Conservation (phyloP, 1,140 invertebrate genomes). For the Arion vulgaris region DNA sequence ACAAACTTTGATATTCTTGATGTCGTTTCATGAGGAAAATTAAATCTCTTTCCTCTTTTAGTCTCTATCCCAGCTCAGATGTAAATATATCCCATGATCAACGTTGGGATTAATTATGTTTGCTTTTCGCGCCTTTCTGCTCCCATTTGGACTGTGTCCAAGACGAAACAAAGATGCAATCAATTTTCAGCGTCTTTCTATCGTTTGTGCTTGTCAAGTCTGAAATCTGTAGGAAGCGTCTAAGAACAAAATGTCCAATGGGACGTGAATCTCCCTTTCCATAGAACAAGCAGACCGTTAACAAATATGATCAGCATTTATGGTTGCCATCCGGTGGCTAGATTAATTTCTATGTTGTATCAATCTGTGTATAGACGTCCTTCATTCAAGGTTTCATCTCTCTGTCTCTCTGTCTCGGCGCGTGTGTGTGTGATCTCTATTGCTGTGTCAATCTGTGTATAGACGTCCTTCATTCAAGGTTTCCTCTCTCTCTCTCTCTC, state of each 20-base stretch:
- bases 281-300: not conserved
- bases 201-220: constrained; percentile 36
- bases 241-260: constrained; percentile 30
- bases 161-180: constrained; percentile 46
- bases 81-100: constrained; percentile 46
- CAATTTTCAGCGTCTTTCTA: constrained; percentile 46
- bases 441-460: too few relatives aligned
- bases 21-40: constrained; percentile 50
- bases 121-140: constrained; percentile 50
- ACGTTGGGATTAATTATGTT: constrained; percentile 48
- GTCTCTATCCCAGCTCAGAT: constrained; percentile 41
- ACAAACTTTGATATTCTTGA: constrained; percentile 51
- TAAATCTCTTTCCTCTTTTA: constrained; percentile 42
- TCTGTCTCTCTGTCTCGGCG: too few relatives aligned
- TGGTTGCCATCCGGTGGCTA: constrained; percentile 7
- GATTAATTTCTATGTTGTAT: constrained; percentile 40
- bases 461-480: too few relatives aligned
- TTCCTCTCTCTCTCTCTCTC: too few relatives aligned
- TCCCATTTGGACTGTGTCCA: constrained; percentile 29
- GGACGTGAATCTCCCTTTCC: constrained; percentile 5
- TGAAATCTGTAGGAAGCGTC: constrained; percentile 24
- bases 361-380: constrained; percentile 44
- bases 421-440: too few relatives aligned
- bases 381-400: too few relatives aligned
- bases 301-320: constrained; percentile 40